phyloP scores from a whole-genome alignment of 92 coral and sea anemone genomes.

The Porites rus region DNA sequence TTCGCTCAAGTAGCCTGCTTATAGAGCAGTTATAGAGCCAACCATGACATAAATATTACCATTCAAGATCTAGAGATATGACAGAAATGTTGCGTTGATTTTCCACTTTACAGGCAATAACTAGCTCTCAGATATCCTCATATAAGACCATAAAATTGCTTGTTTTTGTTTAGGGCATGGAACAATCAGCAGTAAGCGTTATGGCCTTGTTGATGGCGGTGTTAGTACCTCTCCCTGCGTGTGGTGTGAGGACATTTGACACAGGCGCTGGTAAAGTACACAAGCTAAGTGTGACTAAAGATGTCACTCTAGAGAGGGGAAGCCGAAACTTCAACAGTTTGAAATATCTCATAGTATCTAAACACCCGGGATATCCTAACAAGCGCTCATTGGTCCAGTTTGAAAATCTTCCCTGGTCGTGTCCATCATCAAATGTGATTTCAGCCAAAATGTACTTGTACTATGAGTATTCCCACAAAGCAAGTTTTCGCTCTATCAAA shows the following conservation, averaged over 20 bases:
- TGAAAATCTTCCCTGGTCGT: constrained; percentile 54
- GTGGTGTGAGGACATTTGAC: not conserved
- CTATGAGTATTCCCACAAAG: constrained; percentile 56
- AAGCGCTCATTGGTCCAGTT: constrained; percentile 66
- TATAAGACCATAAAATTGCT: too few species aligned
- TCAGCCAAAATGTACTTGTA: constrained; percentile 66
- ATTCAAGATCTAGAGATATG: too few species aligned
- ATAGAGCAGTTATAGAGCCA: too few species aligned
- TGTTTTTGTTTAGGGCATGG: too few species aligned
- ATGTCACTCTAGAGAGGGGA: constrained; percentile 41
- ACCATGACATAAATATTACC: too few species aligned
- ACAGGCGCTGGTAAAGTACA: not conserved
- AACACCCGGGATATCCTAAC: constrained; percentile 72
- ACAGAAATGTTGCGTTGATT: too few species aligned
- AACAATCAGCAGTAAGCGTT: too few species aligned
- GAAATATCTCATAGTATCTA: constrained; percentile 53
- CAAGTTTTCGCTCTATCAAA: constrained; percentile 31
- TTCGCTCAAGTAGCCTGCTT: too few species aligned
- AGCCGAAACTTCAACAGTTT: constrained; percentile 41
- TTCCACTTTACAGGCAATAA: too few species aligned
- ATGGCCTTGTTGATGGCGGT: too few species aligned
- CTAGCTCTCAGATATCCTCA: too few species aligned
- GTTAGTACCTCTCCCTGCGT: not conserved
- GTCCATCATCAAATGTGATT: constrained; percentile 29
- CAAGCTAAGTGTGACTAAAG: not conserved